Percentiles rank a stretch among this genome's conserved stretches.
phyloP scores from a whole-genome alignment of 2,888 invertebrate genomes.

The Euzophera pinguis region DNA sequence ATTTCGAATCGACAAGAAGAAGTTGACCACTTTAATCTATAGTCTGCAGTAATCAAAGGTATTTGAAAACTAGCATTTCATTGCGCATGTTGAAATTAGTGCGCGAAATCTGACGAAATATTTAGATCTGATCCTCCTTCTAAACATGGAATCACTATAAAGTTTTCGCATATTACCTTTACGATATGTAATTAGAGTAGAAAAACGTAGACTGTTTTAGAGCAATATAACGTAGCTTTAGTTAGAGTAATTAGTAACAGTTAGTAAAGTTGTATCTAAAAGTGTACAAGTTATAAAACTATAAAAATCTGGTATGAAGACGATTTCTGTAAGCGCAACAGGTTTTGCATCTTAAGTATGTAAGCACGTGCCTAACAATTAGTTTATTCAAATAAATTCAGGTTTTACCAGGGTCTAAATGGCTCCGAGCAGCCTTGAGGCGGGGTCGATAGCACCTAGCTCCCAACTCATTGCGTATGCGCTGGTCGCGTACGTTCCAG shows the following conservation, averaged over 20 bases:
- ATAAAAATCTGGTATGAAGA: neutral
- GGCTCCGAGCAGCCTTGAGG: conserved; percentile 1
- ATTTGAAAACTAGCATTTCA: neutral
- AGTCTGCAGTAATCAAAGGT: neutral
- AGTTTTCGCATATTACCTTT: too few relatives aligned
- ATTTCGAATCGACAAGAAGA: too few relatives aligned
- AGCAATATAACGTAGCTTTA: too few relatives aligned
- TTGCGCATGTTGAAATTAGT: neutral
- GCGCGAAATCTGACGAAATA: neutral
- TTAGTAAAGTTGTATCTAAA: too few relatives aligned
- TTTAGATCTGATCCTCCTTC: too few relatives aligned
- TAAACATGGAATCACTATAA: too few relatives aligned
- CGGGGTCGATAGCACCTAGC: conserved; percentile 6
- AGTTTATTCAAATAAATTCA: conserved; percentile 4
- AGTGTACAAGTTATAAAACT: neutral
- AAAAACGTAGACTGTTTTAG: too few relatives aligned
- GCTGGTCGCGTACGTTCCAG: neutral
- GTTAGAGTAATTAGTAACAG: too few relatives aligned
- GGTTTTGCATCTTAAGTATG: neutral
- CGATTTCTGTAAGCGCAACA: neutral
- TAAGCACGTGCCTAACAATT: neutral
- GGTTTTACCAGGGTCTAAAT: neutral
- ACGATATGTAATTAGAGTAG: too few relatives aligned
- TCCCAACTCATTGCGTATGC: conserved; percentile 1
- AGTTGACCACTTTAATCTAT: neutral